Evolutionary conservation across 2,113 vertebrate species (phyloP).

Genomic region (Neotoma lepida): DNA sequence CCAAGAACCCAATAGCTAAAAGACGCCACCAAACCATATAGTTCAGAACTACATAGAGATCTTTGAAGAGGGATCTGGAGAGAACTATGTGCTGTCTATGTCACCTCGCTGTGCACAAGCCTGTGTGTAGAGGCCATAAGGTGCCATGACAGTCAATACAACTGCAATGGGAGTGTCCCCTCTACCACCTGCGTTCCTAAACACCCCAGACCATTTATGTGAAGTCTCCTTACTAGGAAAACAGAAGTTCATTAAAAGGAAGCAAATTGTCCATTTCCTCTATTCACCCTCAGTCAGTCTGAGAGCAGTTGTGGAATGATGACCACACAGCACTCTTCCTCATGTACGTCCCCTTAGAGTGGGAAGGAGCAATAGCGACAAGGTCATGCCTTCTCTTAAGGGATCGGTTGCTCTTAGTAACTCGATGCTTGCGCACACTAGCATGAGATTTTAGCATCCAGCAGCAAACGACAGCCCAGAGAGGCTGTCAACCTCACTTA

Average conservation of each 20-base stretch:
- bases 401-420: not conserved
- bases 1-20: not conserved
- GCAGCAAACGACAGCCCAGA: too few species aligned
- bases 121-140: not conserved
- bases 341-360: not conserved
- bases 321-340: not conserved
- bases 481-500: not conserved
- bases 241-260: slow-evolving; percentile 3
- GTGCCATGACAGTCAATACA: not conserved
- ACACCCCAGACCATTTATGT: not conserved
- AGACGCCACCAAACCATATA: not conserved
- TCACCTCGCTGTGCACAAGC: not conserved
- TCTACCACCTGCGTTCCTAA: not conserved
- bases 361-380: not conserved
- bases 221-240: slow-evolving; percentile 14
- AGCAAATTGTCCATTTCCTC: not conserved
- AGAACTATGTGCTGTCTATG: accelerated
- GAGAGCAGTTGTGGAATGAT: not conserved
- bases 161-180: not conserved
- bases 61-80: not conserved
- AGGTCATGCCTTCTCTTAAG: not conserved
- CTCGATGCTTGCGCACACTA: not conserved
- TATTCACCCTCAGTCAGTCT: not conserved
- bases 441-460: not conserved
- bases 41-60: not conserved